Base-by-base conservation (phyloP, 1,140 invertebrate species). In the Drosophila pectinifera region DNA sequence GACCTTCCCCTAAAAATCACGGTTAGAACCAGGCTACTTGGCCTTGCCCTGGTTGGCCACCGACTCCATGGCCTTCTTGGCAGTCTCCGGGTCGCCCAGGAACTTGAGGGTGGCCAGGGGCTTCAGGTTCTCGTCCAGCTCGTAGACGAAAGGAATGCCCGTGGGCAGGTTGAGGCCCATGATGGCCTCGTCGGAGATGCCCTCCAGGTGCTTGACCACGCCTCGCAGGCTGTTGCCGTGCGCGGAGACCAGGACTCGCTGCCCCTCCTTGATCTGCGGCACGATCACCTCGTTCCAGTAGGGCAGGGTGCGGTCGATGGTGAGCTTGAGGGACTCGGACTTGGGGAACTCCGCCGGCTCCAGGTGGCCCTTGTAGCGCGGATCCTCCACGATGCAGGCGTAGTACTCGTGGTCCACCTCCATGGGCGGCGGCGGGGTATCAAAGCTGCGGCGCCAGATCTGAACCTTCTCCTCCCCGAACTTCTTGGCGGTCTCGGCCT, bases 251-350 rank as follows among this genome's bases (percentile, higher is more conserved):
- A 99, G 95, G 51, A 99, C 96, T 48, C 94, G 95, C 89, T 98
- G 97, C 38, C 97, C 97, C 76, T 95, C 95, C 91, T 97, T 97
- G 31, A 99, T 94, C 92, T 94, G 94, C 14, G 98, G 98, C 64
- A 98, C 97, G 92, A 99, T 98, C 10, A 95, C 94, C 77, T 98
- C 95, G 93, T 98, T 97, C 98, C 98, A 99, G 90, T 97, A 99
- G 0, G 98, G 98, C 62, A 99, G 92, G 10, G 96, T 97, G 42
- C 96, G 94, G 63, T 96, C 94, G 93, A 97, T 97, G 3, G 98
- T 99, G 28, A 98, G 93, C 92, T 99, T 98, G 4, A 99, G 93
- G 43, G 97, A 98, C 93, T 99, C 98, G 90, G 96, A 96, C 93
- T 95, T 96, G 0, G 98, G 98, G 83, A 99, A 98, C 75, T 98